A percentile compares a stretch with the other conserved stretches of the same genome.
phyloP scores from a whole-genome alignment of 2,888 invertebrate species.

The Cancer borealis region DNA sequence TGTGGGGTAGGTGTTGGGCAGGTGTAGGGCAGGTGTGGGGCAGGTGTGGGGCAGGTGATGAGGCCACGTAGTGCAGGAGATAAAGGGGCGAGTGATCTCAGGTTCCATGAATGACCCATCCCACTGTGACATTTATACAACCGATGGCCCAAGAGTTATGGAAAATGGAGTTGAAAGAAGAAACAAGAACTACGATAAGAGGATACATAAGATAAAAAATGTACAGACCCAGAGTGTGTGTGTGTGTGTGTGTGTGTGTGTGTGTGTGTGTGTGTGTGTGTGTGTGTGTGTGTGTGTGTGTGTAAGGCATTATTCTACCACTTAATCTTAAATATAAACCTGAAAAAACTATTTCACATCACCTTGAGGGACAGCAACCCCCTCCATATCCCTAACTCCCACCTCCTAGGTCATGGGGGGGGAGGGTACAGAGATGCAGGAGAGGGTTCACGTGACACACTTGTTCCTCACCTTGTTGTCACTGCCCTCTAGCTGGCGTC shows the following conservation, averaged over 20 bases:
- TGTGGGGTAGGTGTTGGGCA: background rate
- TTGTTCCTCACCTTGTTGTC: background rate
- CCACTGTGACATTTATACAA: too few relatives aligned
- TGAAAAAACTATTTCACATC: background rate
- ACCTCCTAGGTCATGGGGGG: background rate
- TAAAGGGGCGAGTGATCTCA: too few relatives aligned
- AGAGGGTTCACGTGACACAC: background rate
- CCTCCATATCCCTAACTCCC: background rate
- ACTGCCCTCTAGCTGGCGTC: background rate
- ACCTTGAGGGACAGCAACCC: background rate
- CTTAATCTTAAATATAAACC: background rate
- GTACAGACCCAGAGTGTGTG: background rate
- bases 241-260: constrained; percentile 36
- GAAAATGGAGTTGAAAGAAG: background rate
- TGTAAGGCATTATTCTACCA: background rate
- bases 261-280: constrained; percentile 25
- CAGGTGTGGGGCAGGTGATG: background rate
- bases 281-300: constrained; percentile 32
- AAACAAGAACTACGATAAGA: background rate
- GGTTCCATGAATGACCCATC: too few relatives aligned
- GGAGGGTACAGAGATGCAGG: background rate
- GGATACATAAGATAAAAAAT: background rate
- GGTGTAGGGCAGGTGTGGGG: too few relatives aligned
- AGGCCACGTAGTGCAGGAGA: too few relatives aligned
- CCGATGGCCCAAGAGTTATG: too few relatives aligned